These are phyloP conservation scores for Lepus timidus DNA, from an alignment of 2,113 vertebrate species.

Conservation along the genomic window DNA sequence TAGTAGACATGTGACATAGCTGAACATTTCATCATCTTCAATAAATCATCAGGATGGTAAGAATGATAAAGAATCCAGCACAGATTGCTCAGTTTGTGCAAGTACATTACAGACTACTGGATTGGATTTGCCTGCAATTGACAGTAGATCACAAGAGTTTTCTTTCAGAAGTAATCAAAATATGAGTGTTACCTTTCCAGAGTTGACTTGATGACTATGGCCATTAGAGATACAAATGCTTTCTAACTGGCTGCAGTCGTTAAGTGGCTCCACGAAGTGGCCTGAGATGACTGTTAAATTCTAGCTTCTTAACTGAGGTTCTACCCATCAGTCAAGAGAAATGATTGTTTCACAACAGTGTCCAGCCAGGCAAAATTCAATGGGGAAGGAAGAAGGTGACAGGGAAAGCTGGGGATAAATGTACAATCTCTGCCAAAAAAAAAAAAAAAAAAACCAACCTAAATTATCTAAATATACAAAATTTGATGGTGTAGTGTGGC, in stretches of 20 bases:
- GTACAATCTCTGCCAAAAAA: neutral
- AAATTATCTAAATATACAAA: neutral
- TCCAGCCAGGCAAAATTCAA: neutral
- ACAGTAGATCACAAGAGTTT: neutral
- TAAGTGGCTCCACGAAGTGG: neutral
- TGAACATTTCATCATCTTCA: neutral
- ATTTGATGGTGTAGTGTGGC: neutral
- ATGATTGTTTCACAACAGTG: neutral
- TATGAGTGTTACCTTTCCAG: neutral
- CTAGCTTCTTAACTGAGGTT: neutral
- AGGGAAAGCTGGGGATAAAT: neutral
- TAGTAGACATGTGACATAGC: neutral
- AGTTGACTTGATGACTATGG: neutral
- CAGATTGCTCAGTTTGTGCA: neutral
- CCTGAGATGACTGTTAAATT: neutral
- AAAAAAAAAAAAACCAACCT: neutral
- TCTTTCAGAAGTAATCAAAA: neutral
- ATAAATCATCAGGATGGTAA: neutral
- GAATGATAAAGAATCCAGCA: neutral
- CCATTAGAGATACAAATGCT: neutral
- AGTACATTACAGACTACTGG: neutral
- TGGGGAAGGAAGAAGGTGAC: neutral
- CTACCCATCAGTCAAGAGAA: neutral
- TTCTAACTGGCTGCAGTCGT: neutral
- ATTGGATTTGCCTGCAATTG: neutral